Percentiles rank a stretch among this genome's conserved stretches.
These are phyloP conservation scores for Arge pagana DNA, from an alignment of 2,888 invertebrate genomes.

Conservation along the genomic window DNA sequence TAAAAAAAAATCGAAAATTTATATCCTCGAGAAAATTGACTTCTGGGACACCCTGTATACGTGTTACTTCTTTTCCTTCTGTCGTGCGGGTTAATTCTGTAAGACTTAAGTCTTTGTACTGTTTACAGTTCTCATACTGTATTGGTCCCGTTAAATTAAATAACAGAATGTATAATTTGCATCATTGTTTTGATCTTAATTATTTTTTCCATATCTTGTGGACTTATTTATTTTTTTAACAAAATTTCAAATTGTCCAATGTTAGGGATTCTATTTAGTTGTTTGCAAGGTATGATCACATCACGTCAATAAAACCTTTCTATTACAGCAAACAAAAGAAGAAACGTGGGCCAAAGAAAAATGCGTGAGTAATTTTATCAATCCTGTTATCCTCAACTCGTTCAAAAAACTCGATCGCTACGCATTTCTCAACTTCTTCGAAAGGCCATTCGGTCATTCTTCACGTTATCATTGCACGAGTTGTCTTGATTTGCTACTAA, in stretches of 20 bases:
- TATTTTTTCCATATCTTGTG: too few species aligned
- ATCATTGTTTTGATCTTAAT: too few species aligned
- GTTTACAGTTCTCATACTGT: not conserved
- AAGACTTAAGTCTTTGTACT: not conserved
- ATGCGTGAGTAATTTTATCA: conserved; percentile 44
- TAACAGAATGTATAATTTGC: conserved; percentile 31
- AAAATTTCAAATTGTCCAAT: not conserved
- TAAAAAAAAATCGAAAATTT: too few species aligned
- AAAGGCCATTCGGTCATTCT: too few species aligned
- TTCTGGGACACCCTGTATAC: too few species aligned
- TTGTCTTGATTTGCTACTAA: too few species aligned
- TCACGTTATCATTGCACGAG: too few species aligned
- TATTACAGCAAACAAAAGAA: conserved; percentile 55
- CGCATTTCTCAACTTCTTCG: too few species aligned
- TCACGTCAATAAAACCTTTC: conserved; percentile 32
- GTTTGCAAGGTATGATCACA: conserved; percentile 1
- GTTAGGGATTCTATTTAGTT: not conserved
- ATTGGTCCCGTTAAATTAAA: conserved; percentile 13
- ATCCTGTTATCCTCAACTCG: not conserved
- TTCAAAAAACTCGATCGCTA: too few species aligned
- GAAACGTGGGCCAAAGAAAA: conserved; percentile 50
- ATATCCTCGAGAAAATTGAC: too few species aligned
- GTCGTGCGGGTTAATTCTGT: conserved; percentile 18
- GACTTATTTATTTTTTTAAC: too few species aligned
- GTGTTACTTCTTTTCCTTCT: too few species aligned